Conservation (phyloP, 1,140 invertebrate species). For the Ostrea denselamellosa region DNA sequence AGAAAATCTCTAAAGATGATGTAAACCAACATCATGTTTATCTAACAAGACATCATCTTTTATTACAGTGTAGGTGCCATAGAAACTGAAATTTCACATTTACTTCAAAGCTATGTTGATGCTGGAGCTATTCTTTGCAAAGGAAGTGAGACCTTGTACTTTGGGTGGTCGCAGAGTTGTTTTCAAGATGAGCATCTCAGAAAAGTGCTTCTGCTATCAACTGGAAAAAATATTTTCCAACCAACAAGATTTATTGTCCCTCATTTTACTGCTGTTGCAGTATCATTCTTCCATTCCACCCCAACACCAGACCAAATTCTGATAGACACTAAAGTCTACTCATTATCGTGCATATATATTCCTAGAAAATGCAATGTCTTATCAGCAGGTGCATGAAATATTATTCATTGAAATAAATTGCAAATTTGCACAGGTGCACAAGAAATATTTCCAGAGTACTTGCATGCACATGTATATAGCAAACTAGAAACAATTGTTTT, state of each 20-base stretch:
- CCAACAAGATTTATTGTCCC: slow-evolving; percentile 13
- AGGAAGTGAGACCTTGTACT: slow-evolving; percentile 13
- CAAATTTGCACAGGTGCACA: not conserved
- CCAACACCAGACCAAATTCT: slow-evolving; percentile 5
- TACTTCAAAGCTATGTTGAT: slow-evolving; percentile 19
- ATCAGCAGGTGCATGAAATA: slow-evolving; percentile 5
- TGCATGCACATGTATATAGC: too few species aligned
- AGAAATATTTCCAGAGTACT: not conserved
- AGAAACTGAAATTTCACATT: slow-evolving; percentile 36
- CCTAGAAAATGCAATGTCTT: not conserved
- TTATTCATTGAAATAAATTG: not conserved
- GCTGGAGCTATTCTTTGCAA: slow-evolving; percentile 3
- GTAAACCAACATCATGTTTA: slow-evolving; percentile 7
- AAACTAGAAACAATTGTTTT: too few species aligned
- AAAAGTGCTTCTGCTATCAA: slow-evolving; percentile 32
- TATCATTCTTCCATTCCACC: not conserved
- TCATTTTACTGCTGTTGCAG: slow-evolving; percentile 22
- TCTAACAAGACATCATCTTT: slow-evolving; percentile 15
- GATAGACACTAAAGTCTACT: slow-evolving; percentile 22
- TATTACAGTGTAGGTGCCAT: slow-evolving; percentile 22
- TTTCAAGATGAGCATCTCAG: slow-evolving; percentile 29
- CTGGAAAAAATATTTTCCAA: slow-evolving; percentile 30
- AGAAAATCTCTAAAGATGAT: not conserved
- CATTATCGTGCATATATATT: not conserved
- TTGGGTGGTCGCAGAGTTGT: slow-evolving; percentile 35